phyloP scores from a whole-genome alignment of 1,140 invertebrate species.

The Temnothorax curvispinosus region DNA sequence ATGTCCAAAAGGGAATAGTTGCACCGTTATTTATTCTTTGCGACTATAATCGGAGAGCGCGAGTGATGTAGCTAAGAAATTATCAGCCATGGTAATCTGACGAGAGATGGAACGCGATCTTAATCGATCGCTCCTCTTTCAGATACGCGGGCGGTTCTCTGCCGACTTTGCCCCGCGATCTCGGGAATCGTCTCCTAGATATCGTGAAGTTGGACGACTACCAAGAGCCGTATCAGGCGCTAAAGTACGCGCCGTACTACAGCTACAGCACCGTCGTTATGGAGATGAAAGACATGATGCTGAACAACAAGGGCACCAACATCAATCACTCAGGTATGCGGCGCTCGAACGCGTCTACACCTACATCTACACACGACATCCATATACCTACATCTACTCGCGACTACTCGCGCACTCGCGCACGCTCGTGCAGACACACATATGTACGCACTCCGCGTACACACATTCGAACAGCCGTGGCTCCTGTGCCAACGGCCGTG shows the following conservation, averaged over 20 bases:
- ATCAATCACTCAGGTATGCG: slow-evolving; percentile 84
- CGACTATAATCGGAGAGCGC: too few species aligned
- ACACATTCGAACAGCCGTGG: slow-evolving; percentile 32
- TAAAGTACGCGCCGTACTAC: slow-evolving; percentile 92
- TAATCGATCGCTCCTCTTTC: slow-evolving; percentile 25
- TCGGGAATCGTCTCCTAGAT: slow-evolving; percentile 84
- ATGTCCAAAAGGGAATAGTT: background rate
- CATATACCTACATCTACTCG: background rate
- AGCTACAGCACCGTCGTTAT: slow-evolving; percentile 92
- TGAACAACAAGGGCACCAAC: slow-evolving; percentile 87
- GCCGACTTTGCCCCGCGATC: slow-evolving; percentile 83
- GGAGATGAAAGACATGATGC: slow-evolving; percentile 90
- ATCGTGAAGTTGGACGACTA: slow-evolving; percentile 91
- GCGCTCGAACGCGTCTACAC: slow-evolving; percentile 52
- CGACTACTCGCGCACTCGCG: background rate
- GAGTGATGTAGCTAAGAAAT: background rate
- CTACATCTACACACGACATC: background rate
- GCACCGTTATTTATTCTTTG: too few species aligned
- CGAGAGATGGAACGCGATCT: background rate
- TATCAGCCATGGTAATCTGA: background rate
- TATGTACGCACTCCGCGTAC: background rate
- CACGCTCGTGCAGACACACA: background rate
- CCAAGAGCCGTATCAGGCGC: slow-evolving; percentile 92
- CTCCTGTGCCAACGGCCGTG: slow-evolving; percentile 28
- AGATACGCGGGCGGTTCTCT: slow-evolving; percentile 86